phyloP scores from a whole-genome alignment of 2,797 vertebrate genomes.

The Echiichthys vipera region DNA sequence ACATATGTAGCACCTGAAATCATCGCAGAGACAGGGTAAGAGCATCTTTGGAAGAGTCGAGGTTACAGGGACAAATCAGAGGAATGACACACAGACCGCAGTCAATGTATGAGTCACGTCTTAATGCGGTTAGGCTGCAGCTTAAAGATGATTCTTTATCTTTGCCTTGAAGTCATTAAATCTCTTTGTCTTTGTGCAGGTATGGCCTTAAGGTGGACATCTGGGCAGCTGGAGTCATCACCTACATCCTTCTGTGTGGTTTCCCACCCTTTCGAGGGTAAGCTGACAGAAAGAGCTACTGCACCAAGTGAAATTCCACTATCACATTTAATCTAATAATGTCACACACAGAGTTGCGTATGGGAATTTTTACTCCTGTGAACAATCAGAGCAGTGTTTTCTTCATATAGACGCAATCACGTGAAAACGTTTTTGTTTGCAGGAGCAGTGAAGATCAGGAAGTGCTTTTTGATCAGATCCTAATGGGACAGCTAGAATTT shows the following conservation, averaged over 20 bases:
- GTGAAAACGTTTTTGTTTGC: conserved; percentile 32
- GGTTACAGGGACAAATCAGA: neutral
- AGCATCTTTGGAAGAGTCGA: neutral
- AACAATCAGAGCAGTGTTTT: neutral
- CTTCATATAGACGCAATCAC: neutral
- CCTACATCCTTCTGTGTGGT: conserved; percentile 97
- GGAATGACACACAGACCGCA: neutral
- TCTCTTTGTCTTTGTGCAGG: conserved; percentile 72
- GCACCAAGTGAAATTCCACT: neutral
- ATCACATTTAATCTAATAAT: neutral
- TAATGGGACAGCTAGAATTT: conserved; percentile 98
- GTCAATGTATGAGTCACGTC: neutral
- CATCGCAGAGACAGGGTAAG: conserved; percentile 96
- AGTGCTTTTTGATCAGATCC: conserved; percentile 97
- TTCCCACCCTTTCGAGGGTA: conserved; percentile 98
- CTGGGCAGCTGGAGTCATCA: conserved; percentile 99
- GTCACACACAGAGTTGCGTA: neutral
- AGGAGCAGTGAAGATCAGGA: conserved; percentile 97
- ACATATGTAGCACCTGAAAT: conserved; percentile 99
- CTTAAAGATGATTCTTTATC: neutral
- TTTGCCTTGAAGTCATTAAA: neutral
- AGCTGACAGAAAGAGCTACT: conserved; percentile 40
- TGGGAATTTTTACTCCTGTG: neutral
- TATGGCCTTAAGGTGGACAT: conserved; percentile 99
- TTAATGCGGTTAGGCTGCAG: neutral